Conservation (phyloP, 2,888 invertebrate genomes). For the Pachydiplax longipennis region DNA sequence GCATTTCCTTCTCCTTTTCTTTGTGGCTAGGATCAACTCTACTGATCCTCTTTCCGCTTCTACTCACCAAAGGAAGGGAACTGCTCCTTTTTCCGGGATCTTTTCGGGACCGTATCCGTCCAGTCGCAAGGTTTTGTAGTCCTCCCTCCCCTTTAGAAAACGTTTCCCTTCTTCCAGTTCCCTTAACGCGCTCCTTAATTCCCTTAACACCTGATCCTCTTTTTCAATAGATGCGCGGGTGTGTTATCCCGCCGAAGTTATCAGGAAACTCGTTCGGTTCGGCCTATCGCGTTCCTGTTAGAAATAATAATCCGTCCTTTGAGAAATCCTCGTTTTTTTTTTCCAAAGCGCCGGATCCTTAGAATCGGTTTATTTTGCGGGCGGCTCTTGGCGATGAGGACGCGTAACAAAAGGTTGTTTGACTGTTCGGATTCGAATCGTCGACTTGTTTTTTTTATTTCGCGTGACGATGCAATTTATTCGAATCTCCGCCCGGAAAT, state of each 20-base stretch:
- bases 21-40: not conserved
- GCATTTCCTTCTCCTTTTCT: not conserved
- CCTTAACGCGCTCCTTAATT: not conserved
- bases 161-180: not conserved
- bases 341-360: no score
- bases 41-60: not conserved
- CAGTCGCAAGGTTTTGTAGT: not conserved
- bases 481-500: no score
- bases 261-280: not conserved
- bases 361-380: no score
- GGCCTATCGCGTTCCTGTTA: not conserved
- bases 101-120: not conserved
- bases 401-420: no score
- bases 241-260: not conserved
- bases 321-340: not conserved
- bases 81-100: not conserved
- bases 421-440: no score
- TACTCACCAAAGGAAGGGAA: not conserved
- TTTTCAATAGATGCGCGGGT: not conserved
- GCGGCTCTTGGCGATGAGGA: no score
- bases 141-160: not conserved
- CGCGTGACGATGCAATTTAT: no score
- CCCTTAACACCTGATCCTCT: slow-evolving; percentile 10
- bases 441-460: no score
- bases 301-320: not conserved